These are phyloP conservation scores for Ladona fulva DNA, from an alignment of 1,140 invertebrate genomes.

Conservation along the genomic window DNA sequence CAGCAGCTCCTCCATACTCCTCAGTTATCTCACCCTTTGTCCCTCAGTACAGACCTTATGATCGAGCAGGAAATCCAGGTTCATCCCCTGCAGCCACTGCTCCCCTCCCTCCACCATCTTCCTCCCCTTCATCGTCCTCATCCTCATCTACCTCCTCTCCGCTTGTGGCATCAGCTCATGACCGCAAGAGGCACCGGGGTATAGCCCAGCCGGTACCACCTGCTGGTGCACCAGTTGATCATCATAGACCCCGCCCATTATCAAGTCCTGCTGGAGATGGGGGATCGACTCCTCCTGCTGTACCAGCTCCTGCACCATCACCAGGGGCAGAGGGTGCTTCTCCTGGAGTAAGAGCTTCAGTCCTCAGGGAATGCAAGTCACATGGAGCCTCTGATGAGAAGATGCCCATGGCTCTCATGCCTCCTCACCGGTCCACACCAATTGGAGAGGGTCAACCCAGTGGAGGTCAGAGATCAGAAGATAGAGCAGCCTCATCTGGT, in stretches of 20 bases:
- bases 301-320: slow-evolving; percentile 2
- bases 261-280: slow-evolving; percentile 12
- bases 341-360: slow-evolving; percentile 9
- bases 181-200: slow-evolving; percentile 23
- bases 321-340: not conserved
- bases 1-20: slow-evolving; percentile 34
- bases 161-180: slow-evolving; percentile 22
- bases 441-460: not conserved
- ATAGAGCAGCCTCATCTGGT: not conserved
- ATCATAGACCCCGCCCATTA: not conserved
- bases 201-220: not conserved
- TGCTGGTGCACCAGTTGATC: slow-evolving; percentile 16
- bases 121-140: slow-evolving; percentile 31
- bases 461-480: not conserved
- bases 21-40: slow-evolving; percentile 37
- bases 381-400: not conserved
- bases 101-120: slow-evolving; percentile 42
- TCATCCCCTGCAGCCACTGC: slow-evolving; percentile 32
- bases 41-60: slow-evolving; percentile 25
- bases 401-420: not conserved
- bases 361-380: slow-evolving; percentile 4
- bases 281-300: not conserved
- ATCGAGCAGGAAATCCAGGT: slow-evolving; percentile 16
- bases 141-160: slow-evolving; percentile 32
- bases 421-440: not conserved